Percentiles rank a stretch among this genome's conserved stretches.
Evolutionary conservation across 2,888 invertebrate genomes (phyloP).

Genomic region (Scrobipalpa atriplicella): DNA sequence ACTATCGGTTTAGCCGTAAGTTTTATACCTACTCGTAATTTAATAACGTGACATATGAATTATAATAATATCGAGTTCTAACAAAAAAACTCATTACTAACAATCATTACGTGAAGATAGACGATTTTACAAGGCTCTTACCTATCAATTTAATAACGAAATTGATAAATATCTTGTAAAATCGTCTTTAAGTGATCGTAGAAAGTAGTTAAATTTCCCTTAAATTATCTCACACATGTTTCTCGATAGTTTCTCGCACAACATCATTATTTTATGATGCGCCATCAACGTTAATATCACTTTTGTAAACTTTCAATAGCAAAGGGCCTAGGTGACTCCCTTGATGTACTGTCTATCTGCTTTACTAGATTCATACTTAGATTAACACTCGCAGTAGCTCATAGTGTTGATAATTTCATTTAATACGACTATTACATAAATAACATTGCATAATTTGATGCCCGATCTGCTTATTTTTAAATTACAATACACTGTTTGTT

Average conservation of each 20-base stretch:
- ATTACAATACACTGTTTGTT: neutral
- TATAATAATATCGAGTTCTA: too few relatives aligned
- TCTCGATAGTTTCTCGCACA: neutral
- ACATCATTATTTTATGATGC: conserved; percentile 12
- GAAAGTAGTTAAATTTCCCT: conserved; percentile 13
- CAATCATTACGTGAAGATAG: neutral
- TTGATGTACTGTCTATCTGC: neutral
- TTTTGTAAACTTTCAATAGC: conserved; percentile 11
- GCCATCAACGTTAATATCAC: neutral
- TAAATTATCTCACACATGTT: neutral
- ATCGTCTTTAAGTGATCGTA: neutral
- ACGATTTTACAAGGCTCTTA: neutral
- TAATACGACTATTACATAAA: too few relatives aligned
- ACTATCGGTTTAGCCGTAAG: too few relatives aligned
- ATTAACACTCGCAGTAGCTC: too few relatives aligned
- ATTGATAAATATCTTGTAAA: neutral
- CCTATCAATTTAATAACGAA: neutral
- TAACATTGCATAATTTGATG: neutral
- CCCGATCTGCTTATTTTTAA: neutral
- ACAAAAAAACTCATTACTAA: too few relatives aligned
- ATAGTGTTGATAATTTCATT: too few relatives aligned
- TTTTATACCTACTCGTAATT: too few relatives aligned
- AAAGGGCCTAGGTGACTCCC: neutral
- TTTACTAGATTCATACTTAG: neutral
- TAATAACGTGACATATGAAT: too few relatives aligned